Evolutionary conservation across 2,888 invertebrate genomes (phyloP).

Genomic region (Oligia strigilis): DNA sequence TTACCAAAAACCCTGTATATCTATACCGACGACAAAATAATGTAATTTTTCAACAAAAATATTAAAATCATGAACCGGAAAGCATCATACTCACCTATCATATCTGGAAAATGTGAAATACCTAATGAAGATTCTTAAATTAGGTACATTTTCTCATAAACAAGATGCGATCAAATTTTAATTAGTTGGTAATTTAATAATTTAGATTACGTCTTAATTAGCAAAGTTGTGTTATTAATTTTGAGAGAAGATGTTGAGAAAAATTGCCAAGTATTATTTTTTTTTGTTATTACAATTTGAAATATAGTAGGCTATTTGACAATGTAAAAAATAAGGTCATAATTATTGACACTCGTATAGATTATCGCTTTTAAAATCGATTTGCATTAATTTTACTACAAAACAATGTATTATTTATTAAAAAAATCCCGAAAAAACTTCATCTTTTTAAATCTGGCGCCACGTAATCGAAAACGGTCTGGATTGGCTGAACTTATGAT

Average conservation of each 20-base stretch:
- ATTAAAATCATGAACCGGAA: neutral
- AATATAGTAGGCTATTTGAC: no score
- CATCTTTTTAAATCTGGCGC: no score
- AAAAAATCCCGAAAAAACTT: no score
- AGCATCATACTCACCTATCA: neutral
- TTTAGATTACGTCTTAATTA: conserved; percentile 48
- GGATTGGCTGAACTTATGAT: no score
- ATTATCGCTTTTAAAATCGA: no score
- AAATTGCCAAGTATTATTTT: conserved; percentile 5
- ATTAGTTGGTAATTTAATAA: conserved; percentile 44
- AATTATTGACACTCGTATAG: no score
- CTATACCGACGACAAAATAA: neutral
- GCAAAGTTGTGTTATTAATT: conserved; percentile 47
- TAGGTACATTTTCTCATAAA: conserved; percentile 19
- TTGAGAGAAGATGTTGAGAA: conserved; percentile 5
- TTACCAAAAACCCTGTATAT: neutral
- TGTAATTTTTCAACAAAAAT: neutral
- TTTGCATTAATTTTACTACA: no score
- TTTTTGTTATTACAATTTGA: conserved; percentile 1
- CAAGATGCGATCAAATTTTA: conserved; percentile 46
- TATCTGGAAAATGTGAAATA: neutral
- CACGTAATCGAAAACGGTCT: no score
- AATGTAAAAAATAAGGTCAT: no score
- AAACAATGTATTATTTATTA: no score
- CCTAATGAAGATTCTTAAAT: neutral